phyloP scores from a whole-genome alignment of 1,140 invertebrate genomes.

The Sitophilus oryzae region DNA sequence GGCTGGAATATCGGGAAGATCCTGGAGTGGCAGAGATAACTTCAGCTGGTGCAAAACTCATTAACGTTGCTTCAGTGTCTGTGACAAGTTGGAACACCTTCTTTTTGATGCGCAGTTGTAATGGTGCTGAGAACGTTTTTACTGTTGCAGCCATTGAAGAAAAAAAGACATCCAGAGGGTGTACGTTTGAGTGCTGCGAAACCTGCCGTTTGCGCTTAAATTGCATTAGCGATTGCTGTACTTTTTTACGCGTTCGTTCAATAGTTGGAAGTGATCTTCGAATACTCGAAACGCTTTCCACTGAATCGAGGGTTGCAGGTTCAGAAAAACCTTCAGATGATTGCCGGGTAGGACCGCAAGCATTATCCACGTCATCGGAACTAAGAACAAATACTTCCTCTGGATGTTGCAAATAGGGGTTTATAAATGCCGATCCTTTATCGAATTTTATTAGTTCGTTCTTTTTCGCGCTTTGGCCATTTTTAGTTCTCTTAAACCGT shows the following conservation, averaged over 20 bases:
- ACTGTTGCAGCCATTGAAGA: slow-evolving; percentile 11
- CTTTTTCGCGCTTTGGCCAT: slow-evolving; percentile 3
- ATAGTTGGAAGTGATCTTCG: not conserved
- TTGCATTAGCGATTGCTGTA: slow-evolving; percentile 1
- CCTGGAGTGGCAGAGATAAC: too few species aligned
- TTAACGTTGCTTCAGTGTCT: too few species aligned
- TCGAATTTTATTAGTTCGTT: not conserved
- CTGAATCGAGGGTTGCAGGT: slow-evolving; percentile 3
- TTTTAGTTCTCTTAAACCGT: not conserved
- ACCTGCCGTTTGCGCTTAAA: slow-evolving; percentile 1
- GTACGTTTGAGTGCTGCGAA: not conserved
- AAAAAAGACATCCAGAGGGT: slow-evolving; percentile 1
- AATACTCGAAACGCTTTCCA: slow-evolving; percentile 8
- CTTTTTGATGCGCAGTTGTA: not conserved
- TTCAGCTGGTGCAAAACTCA: too few species aligned
- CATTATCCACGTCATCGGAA: too few species aligned
- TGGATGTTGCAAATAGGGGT: not conserved
- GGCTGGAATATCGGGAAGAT: too few species aligned
- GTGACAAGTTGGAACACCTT: not conserved
- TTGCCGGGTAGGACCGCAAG: too few species aligned
- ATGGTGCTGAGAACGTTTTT: not conserved
- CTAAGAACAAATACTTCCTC: slow-evolving; percentile 1
- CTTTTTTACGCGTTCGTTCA: not conserved
- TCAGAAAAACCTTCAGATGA: slow-evolving; percentile 1
- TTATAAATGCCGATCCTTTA: not conserved